Conservation (phyloP, 2,113 vertebrate species). For the Probosciger aterrimus region DNA sequence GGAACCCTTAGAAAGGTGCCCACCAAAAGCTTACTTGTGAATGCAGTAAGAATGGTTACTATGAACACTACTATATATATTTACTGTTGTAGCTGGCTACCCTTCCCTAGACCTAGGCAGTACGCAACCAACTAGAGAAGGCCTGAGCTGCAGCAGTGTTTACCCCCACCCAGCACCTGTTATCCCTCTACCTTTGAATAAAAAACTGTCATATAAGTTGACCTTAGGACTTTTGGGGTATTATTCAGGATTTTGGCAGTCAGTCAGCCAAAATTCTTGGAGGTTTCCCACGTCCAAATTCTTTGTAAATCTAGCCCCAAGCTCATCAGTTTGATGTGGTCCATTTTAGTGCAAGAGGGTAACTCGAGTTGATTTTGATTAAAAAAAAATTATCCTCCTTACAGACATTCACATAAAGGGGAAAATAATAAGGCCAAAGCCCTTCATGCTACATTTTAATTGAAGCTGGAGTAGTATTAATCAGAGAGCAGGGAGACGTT, state of each 20-base stretch:
- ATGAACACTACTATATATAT: background rate
- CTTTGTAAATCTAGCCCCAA: background rate
- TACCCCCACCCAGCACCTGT: fast-evolving
- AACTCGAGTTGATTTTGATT: constrained; percentile 50
- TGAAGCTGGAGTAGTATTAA: constrained; percentile 31
- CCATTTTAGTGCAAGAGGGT: constrained; percentile 22
- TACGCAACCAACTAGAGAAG: background rate
- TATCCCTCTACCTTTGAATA: background rate
- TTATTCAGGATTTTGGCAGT: background rate
- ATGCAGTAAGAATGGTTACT: background rate
- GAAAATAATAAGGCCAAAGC: constrained; percentile 46
- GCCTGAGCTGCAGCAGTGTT: background rate
- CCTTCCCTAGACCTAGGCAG: background rate
- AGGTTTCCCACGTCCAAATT: background rate
- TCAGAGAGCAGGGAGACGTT: constrained; percentile 16
- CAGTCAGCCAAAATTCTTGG: background rate
- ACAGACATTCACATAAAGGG: background rate
- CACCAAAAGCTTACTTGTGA: background rate
- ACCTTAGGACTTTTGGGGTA: background rate
- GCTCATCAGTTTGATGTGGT: constrained; percentile 12
- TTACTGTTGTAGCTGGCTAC: background rate
- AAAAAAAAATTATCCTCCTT: background rate
- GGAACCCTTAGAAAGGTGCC: background rate
- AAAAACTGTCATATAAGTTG: background rate
- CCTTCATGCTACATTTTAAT: constrained; percentile 46